phyloP scores from a whole-genome alignment of 1,140 invertebrate genomes.

The Bombus haemorrhoidalis region DNA sequence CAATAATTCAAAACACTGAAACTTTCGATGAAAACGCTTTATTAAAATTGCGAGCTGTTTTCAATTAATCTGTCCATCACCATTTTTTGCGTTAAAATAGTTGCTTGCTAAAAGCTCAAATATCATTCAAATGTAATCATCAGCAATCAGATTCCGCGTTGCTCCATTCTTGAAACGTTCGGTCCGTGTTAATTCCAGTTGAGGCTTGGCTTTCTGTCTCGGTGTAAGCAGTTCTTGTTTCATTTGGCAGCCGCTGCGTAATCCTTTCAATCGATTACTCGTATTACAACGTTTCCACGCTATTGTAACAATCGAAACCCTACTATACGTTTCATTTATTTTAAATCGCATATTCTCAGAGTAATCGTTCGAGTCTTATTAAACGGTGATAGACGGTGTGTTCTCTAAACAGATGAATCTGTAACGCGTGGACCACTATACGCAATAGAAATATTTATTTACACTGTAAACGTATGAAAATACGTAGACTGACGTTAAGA shows the following conservation, averaged over 20 bases:
- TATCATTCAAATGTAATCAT: background rate
- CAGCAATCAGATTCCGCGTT: background rate
- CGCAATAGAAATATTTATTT: slow-evolving; percentile 3
- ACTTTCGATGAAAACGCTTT: background rate
- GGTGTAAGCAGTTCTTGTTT: background rate
- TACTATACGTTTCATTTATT: background rate
- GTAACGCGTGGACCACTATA: background rate
- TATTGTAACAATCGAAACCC: background rate
- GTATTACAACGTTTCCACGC: background rate
- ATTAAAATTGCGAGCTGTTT: background rate
- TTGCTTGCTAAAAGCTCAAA: background rate
- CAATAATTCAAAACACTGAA: background rate
- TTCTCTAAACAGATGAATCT: background rate
- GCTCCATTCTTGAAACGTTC: background rate
- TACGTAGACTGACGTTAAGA: slow-evolving; percentile 6
- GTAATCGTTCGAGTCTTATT: background rate
- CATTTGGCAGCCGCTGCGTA: background rate
- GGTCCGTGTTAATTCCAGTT: background rate
- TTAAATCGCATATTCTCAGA: background rate
- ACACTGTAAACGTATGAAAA: slow-evolving; percentile 29
- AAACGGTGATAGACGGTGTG: background rate
- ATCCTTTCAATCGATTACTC: background rate
- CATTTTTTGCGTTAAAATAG: background rate
- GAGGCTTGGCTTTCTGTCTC: background rate
- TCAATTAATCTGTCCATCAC: background rate